Evolutionary conservation across 2,113 vertebrate species (phyloP), one percentile per base, ranked within the genome.

Genomic region (Cromileptes altivelis): DNA sequence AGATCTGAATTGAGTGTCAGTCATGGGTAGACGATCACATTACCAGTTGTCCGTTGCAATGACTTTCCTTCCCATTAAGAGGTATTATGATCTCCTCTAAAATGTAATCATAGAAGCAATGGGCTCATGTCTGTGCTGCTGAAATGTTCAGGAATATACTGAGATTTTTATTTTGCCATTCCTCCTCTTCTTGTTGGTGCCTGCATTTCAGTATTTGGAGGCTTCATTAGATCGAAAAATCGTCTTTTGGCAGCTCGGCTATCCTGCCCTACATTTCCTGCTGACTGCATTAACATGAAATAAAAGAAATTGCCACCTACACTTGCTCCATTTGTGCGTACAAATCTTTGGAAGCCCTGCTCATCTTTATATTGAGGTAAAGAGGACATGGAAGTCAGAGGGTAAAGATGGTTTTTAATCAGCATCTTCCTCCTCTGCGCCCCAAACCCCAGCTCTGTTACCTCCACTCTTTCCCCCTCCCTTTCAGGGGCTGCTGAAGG

Each of bases 1-100:
- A 84, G 89, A 89, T 89, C 77, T 91, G 75, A 89, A 85, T 65
- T 78, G 78, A 86, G 78, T 86, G 84, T 89, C 91, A 89, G 87
- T 90, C 88, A 88, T 83, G 86, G 81, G 75, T 58, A 84, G 84
- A 82, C 47, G 67, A 89, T 89, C 87, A 86, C 91, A 88, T 91
- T 89, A 88, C 91, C 70, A 81, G 45, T 79, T 89, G 81, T 88
- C 81, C 76, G 23, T 62, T 64, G 85, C 57, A 69, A 73, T 82
- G 85, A 86, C 80, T 85, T 85, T 85, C 69, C 61, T 70, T 85
- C 74, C 80, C 81, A 80, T 90, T 89, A 83, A 76, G 69, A 81
- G 71, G 52, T 81, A 87, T 87, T 78, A 73, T 85, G 62, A 86
- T 87, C 72, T 67, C 67, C 53, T 85, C 42, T 61, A 13, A 81